These are phyloP conservation scores for Thymallus thymallus DNA, from an alignment of 2,113 vertebrate genomes.

Conservation along the genomic window DNA sequence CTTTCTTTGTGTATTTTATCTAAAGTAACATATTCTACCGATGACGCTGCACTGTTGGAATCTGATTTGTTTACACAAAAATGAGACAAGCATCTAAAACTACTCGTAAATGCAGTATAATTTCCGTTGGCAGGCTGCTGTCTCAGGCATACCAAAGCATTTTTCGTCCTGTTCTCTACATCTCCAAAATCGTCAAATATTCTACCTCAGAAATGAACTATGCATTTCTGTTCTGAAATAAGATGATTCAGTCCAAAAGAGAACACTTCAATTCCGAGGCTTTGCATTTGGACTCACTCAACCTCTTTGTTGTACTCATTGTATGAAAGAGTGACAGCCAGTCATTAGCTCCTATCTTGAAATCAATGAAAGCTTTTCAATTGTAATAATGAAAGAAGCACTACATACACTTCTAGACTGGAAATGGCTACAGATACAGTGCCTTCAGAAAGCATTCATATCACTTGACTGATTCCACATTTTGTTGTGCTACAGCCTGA, in stretches of 20 bases:
- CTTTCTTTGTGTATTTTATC: constrained; percentile 50
- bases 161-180: neutral
- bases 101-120: constrained; percentile 10
- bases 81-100: constrained; percentile 16
- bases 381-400: neutral
- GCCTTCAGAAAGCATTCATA: too few relatives aligned
- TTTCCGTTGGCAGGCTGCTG: neutral
- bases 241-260: neutral
- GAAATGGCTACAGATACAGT: too few relatives aligned
- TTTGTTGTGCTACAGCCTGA: too few relatives aligned
- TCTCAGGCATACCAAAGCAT: neutral
- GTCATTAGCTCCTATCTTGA: constrained; percentile 3
- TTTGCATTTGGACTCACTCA: neutral
- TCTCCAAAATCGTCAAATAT: too few relatives aligned
- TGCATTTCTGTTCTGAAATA: constrained; percentile 5
- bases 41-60: constrained; percentile 38
- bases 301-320: neutral
- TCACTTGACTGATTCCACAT: too few relatives aligned
- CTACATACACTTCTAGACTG: too few relatives aligned
- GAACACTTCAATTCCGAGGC: too few relatives aligned
- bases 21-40: constrained; percentile 51
- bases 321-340: constrained; percentile 18
- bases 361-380: constrained; percentile 24
- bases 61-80: constrained; percentile 34
- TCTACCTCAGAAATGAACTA: too few relatives aligned